Base-by-base conservation (phyloP, 2,888 invertebrate genomes). In the Cerastis rubricosa region DNA sequence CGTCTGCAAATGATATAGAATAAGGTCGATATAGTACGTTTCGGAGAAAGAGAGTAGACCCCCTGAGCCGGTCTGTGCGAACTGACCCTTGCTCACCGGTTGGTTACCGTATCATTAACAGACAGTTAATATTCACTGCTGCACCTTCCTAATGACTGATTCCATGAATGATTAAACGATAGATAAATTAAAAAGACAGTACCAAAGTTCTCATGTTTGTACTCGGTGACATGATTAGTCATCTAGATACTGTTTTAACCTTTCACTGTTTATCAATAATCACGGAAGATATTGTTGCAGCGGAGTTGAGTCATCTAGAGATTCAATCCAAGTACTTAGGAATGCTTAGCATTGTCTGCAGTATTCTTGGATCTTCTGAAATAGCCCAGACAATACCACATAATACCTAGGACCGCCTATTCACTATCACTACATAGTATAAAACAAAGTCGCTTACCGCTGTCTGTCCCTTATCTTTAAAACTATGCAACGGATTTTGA, bases 31-130 rank as follows among this genome's bases (percentile, higher is more conserved):
- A n/a, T n/a, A n/a, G n/a, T n/a, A n/a, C n/a, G n/a, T n/a, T n/a
- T n/a, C n/a, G n/a, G n/a, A n/a, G n/a, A n/a, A n/a, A n/a, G n/a
- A n/a, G n/a, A n/a, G n/a, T n/a, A n/a, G n/a, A n/a, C n/a, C n/a
- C n/a, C n/a, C n/a, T 35, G 35, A 35, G 35, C 35, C 35, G 35
- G 35, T 35, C 35, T 35, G 35, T 2, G 35, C 3, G 3, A 35
- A 35, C 35, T 1, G 35, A 35, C 35, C 1, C 35, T 35, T n/a
- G n/a, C 7, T 75, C 54, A 54, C 14, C 19, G 25, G 2, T 61
- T 66, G 8, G 45, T 72, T 17, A 11, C 19, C 17, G 47, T n/a
- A 19, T 78, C n/a, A 40, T 59, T 82, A 76, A 25, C 68, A 75
- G 47, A 5, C 3, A 0, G 49, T 76, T 29, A 63, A 40, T 40